phyloP scores from a whole-genome alignment of 2,797 vertebrate genomes.

The Halcyon chelicuti region DNA sequence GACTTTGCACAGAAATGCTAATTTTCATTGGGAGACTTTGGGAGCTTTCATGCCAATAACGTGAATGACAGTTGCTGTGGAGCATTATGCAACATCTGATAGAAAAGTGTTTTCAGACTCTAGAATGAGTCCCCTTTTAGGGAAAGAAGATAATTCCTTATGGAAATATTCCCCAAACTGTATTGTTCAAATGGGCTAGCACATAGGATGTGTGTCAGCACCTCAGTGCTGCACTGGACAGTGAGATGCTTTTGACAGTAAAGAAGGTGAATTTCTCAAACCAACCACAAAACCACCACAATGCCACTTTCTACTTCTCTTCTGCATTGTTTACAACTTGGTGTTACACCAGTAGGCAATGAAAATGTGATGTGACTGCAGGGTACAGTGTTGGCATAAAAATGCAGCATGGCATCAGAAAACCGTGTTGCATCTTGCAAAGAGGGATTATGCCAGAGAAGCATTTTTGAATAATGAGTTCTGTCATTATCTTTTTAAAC shows the following conservation, averaged over 20 bases:
- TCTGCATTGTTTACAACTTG: neutral
- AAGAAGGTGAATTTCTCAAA: neutral
- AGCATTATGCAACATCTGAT: neutral
- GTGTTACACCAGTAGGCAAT: neutral
- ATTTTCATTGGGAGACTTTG: accelerated
- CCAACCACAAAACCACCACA: neutral
- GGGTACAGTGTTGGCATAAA: conserved; percentile 1
- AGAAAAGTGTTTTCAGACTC: neutral
- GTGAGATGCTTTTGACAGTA: neutral
- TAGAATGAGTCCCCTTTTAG: neutral
- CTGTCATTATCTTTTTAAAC: neutral
- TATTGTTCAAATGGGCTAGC: neutral
- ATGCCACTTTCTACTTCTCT: neutral
- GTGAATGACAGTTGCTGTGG: neutral
- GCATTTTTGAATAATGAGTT: neutral
- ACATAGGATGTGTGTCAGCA: neutral
- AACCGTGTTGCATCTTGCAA: neutral
- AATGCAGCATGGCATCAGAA: neutral
- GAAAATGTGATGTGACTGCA: neutral
- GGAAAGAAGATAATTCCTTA: neutral
- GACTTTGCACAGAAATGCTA: neutral
- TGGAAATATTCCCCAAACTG: neutral
- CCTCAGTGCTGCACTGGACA: neutral
- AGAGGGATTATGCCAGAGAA: neutral
- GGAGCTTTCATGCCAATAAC: neutral